Evolutionary conservation across 2,888 invertebrate genomes (phyloP).

Genomic region (Sinodicranocentrus sp.): DNA sequence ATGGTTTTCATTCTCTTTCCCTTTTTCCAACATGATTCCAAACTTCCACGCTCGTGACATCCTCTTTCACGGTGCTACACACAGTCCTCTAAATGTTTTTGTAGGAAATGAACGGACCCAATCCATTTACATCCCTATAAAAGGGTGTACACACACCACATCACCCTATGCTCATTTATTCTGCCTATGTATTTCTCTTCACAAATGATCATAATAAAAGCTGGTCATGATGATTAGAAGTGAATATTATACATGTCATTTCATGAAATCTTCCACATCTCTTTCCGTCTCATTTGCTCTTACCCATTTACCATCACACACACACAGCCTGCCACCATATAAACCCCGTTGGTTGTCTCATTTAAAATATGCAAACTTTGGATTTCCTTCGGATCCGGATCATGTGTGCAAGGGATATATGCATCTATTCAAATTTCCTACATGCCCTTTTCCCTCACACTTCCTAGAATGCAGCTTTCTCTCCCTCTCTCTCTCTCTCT

Average conservation of each 20-base stretch:
- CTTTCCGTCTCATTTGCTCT: constrained; percentile 56
- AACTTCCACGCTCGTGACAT: too few relatives aligned
- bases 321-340: background rate
- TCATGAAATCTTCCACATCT: constrained; percentile 32
- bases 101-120: too few relatives aligned
- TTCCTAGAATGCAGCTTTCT: too few relatives aligned
- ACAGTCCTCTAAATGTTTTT: too few relatives aligned
- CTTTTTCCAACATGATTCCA: background rate
- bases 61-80: too few relatives aligned
- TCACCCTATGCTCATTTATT: background rate
- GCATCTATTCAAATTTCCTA: constrained; percentile 2
- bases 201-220: constrained; percentile 60
- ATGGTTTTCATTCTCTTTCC: constrained; percentile 39
- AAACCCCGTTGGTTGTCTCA: constrained; percentile 15
- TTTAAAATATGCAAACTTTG: constrained; percentile 33
- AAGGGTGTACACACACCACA: background rate
- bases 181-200: too few relatives aligned
- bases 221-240: constrained; percentile 61
- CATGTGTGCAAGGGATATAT: background rate
- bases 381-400: background rate
- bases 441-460: too few relatives aligned
- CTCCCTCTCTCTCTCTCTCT: constrained; percentile 10
- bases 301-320: constrained; percentile 11
- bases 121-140: too few relatives aligned
- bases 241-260: constrained; percentile 59